Conservation (phyloP, 2,888 invertebrate species). For the Conus canariensis region DNA sequence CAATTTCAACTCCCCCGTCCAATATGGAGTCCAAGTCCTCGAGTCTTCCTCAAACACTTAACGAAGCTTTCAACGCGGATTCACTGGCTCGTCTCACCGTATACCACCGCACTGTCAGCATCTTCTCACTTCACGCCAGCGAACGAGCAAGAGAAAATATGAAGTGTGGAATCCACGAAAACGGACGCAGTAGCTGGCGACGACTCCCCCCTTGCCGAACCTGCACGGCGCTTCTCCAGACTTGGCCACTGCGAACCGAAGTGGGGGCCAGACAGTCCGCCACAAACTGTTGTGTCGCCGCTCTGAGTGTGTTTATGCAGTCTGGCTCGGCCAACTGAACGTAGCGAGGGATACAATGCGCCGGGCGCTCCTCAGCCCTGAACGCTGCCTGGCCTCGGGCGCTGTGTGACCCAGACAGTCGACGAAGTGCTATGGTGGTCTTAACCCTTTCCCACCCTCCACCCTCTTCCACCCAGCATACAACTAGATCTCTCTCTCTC, state of each 20-base stretch:
- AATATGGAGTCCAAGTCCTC: neutral
- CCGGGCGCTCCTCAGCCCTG: neutral
- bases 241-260: neutral
- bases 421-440: neutral
- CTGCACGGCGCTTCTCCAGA: neutral
- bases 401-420: slow-evolving; percentile 18
- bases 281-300: slow-evolving; percentile 23
- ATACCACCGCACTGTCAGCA: neutral
- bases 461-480: neutral
- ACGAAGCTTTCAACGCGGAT: neutral
- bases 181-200: no score
- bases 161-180: neutral
- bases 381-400: slow-evolving; percentile 7
- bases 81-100: neutral
- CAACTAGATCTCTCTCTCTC: neutral
- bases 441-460: neutral
- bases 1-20: neutral
- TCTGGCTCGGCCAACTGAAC: slow-evolving; percentile 6
- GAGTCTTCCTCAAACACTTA: slow-evolving; percentile 10
- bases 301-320: slow-evolving; percentile 29
- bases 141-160: neutral
- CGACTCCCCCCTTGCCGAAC: no score
- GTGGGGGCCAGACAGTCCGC: slow-evolving; percentile 11
- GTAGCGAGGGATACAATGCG: neutral
- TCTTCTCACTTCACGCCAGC: neutral